Percentiles rank a stretch among this genome's conserved stretches.
Conservation (phyloP, 2,113 vertebrate genomes). For the Oncorhynchus gorbuscha region DNA sequence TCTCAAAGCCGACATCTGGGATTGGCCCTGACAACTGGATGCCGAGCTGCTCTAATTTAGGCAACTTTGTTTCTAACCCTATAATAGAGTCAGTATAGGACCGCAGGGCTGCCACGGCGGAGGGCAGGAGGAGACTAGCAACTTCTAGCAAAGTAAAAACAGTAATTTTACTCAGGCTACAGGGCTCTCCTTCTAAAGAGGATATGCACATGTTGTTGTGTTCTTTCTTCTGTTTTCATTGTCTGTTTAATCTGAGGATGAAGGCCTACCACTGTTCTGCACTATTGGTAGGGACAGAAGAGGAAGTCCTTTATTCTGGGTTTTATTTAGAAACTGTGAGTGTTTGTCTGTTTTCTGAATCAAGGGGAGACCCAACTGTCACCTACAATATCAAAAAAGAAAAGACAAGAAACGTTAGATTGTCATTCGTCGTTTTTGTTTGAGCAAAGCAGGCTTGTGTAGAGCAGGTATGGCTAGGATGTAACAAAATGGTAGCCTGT, state of each 20-base stretch:
- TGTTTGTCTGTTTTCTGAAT: not conserved
- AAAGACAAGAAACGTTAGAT: constrained; percentile 27
- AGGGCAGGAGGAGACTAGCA: constrained; percentile 36
- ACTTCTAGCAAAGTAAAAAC: constrained; percentile 31
- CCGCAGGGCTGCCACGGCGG: constrained; percentile 48
- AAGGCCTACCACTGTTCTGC: not conserved
- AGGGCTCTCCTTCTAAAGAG: constrained; percentile 29
- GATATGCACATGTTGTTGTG: not conserved
- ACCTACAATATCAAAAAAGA: constrained; percentile 2
- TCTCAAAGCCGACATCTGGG: constrained; percentile 77
- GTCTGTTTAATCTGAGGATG: not conserved
- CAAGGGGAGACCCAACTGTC: not conserved
- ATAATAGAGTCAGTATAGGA: constrained; percentile 74
- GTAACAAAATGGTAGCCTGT: constrained; percentile 74
- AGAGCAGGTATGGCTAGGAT: constrained; percentile 54
- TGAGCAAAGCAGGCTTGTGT: constrained; percentile 46
- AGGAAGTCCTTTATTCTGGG: not conserved
- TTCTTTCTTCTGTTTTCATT: not conserved
- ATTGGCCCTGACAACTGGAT: constrained; percentile 77
- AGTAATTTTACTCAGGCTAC: constrained; percentile 50
- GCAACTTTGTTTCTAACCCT: constrained; percentile 79
- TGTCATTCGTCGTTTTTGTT: not conserved
- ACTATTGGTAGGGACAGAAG: not conserved
- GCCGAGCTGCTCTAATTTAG: constrained; percentile 80
- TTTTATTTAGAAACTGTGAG: not conserved